Percentiles rank a stretch among this genome's conserved stretches.
Conservation (phyloP, 2,113 vertebrate genomes). For the Pteruthius melanotis region DNA sequence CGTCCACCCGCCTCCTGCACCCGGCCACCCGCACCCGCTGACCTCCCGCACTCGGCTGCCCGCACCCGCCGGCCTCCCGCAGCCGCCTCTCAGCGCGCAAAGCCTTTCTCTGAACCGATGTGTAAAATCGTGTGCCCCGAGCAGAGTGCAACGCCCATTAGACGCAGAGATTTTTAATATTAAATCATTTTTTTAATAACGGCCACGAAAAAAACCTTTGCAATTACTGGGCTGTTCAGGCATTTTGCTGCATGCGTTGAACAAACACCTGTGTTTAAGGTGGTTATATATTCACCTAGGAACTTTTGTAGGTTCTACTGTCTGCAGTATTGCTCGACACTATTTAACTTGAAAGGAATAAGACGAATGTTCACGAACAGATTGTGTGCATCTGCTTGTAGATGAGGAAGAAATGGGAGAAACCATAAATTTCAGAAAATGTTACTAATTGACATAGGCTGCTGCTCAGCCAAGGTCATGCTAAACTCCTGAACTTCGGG, state of each 20-base stretch:
- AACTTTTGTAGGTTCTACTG: neutral
- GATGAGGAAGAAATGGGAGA: neutral
- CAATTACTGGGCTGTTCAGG: too few species aligned
- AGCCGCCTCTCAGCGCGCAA: neutral
- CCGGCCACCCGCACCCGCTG: neutral
- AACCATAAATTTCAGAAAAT: neutral
- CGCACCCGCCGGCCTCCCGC: neutral
- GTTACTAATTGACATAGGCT: neutral
- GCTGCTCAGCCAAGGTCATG: neutral
- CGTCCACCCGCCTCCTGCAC: neutral
- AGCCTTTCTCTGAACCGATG: accelerated
- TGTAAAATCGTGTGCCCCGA: neutral
- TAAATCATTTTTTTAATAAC: neutral
- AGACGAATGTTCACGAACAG: neutral
- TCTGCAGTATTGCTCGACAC: neutral
- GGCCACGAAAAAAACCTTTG: too few species aligned
- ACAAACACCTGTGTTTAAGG: neutral
- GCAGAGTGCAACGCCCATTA: accelerated
- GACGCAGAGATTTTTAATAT: neutral
- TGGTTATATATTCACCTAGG: neutral
- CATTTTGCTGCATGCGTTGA: neutral
- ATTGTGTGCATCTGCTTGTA: neutral
- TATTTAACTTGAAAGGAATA: neutral
- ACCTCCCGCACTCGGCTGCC: too few species aligned
- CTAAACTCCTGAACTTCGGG: neutral